Evolutionary conservation across 2,113 vertebrate genomes (phyloP).

Genomic region (Lucifuga dentata): DNA sequence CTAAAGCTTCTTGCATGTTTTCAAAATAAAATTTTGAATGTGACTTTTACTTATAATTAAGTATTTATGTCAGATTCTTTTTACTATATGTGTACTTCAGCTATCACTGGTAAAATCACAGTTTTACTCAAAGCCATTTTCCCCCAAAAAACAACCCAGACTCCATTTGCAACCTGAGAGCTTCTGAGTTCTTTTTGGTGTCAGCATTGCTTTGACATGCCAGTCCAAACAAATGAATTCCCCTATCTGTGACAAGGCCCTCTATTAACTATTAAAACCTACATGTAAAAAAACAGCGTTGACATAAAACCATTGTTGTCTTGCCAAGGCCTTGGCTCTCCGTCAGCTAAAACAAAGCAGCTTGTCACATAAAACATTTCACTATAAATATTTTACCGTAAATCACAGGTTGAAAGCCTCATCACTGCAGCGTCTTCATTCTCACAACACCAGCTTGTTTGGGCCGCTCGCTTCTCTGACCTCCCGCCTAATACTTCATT

Average conservation of each 20-base stretch:
- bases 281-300: constrained; percentile 37
- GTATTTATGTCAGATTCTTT: no score
- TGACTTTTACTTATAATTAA: no score
- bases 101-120: no score
- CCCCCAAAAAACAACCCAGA: not conserved
- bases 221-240: constrained; percentile 58
- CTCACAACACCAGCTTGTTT: constrained; percentile 56
- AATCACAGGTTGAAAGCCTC: constrained; percentile 22
- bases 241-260: constrained; percentile 42
- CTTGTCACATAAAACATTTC: constrained; percentile 49
- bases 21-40: no score
- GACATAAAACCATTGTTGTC: constrained; percentile 47
- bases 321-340: constrained; percentile 38
- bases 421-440: constrained; percentile 3
- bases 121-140: not conserved
- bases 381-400: constrained; percentile 62
- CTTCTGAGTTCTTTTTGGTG: not conserved
- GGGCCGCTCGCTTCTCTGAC: constrained; percentile 42
- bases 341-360: constrained; percentile 57
- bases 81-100: no score
- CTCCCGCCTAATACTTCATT: constrained; percentile 42
- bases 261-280: constrained; percentile 72
- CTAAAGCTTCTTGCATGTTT: no score
- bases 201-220: constrained; percentile 26
- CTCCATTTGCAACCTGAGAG: not conserved